Conservation (phyloP, 2,888 invertebrate genomes). For the Euproctis similis region DNA sequence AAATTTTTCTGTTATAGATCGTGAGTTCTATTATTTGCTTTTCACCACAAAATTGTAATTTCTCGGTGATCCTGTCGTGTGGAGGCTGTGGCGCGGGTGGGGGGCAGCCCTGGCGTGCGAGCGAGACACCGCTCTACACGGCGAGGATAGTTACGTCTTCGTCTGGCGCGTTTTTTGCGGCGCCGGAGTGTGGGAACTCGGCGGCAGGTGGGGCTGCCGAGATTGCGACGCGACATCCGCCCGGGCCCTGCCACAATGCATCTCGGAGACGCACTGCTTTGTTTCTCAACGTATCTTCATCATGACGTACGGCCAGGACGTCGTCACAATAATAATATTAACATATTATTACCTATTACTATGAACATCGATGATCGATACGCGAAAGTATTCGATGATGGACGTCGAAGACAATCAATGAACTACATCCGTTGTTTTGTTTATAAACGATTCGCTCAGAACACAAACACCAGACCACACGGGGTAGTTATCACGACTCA, state of each 20-base stretch:
- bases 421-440: constrained; percentile 35
- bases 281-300: constrained; percentile 58
- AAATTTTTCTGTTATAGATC: constrained; percentile 19
- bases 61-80: constrained; percentile 46
- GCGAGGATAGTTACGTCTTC: constrained; percentile 39
- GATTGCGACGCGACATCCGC: constrained; percentile 76
- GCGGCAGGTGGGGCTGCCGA: constrained; percentile 74
- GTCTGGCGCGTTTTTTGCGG: constrained; percentile 70
- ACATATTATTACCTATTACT: constrained; percentile 34
- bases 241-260: constrained; percentile 70
- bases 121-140: constrained; percentile 47
- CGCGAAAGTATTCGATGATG: constrained; percentile 15
- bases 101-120: constrained; percentile 56
- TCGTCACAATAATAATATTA: constrained; percentile 43
- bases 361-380: constrained; percentile 13
- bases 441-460: constrained; percentile 41
- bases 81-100: constrained; percentile 30
- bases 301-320: constrained; percentile 58
- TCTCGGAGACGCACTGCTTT: constrained; percentile 55
- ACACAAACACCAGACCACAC: constrained; percentile 32
- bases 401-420: constrained; percentile 11
- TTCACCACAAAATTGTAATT: constrained; percentile 59
- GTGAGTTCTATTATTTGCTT: constrained; percentile 41
- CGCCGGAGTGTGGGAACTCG: constrained; percentile 75
- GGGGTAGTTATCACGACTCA: constrained; percentile 32